These are phyloP conservation scores for Mesodorylaimus sp. DNA, from an alignment of 2,888 invertebrate genomes.

Conservation along the genomic window DNA sequence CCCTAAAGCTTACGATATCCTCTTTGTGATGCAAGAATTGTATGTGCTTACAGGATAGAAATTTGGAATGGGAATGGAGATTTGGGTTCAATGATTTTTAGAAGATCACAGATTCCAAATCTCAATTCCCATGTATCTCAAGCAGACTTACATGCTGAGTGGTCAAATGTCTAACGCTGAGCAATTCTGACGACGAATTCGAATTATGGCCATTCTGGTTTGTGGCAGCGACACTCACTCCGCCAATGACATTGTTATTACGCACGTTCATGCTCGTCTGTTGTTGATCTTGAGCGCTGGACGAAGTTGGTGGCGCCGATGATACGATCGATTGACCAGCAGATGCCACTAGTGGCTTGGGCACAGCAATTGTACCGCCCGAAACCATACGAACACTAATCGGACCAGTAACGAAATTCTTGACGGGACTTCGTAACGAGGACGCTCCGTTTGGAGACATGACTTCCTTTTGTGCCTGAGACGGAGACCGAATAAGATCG, in stretches of 20 bases:
- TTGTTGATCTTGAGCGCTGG: background rate
- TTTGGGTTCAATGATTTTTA: no score
- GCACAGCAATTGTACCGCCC: background rate
- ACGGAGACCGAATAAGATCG: background rate
- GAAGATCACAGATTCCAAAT: no score
- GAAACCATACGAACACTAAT: background rate
- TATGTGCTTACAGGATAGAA: no score
- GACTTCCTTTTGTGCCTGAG: background rate
- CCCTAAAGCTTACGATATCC: no score
- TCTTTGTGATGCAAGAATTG: no score
- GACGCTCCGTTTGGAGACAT: background rate
- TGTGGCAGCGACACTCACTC: no score
- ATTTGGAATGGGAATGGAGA: no score
- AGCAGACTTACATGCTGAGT: no score
- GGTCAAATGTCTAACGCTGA: no score
- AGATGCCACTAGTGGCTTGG: background rate
- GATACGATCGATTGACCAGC: background rate
- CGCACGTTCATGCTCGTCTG: background rate
- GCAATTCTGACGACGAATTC: no score
- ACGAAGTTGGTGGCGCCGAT: background rate
- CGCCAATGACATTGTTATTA: background rate
- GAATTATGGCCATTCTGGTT: no score
- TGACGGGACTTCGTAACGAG: conserved; percentile 6
- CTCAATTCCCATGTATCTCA: no score
- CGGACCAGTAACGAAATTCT: conserved; percentile 9